Evolutionary conservation across 2,797 vertebrate genomes (phyloP), one percentile per base, ranked within the genome.

Genomic region (Micropoecilia bifurca): DNA sequence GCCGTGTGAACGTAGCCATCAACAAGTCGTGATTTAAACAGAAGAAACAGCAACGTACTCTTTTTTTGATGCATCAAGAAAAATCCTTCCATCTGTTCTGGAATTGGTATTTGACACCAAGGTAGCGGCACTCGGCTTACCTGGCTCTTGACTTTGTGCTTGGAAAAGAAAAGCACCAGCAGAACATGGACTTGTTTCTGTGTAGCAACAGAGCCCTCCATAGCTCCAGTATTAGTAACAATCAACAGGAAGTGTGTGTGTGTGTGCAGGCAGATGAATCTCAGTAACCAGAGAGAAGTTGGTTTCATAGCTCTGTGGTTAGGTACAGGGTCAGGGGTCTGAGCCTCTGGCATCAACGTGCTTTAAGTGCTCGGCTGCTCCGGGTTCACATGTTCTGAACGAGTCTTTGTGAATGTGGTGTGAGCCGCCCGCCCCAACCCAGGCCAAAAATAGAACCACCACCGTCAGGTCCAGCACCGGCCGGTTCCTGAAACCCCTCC

Each of bases 321-420:
- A 83, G 78, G 76, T 83, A 83, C 85, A 47, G 86, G 87, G 88
- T 90, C 85, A 80, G 66, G 85, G 82, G 82, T 89, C 13, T 43
- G 75, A 76, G 73, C 30, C 76, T 12, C 61, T 53, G 3, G 57
- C 57, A 77, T 85, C 82, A 75, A 73, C 12, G 47, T 36, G 71
- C 46, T 33, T 50, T n/a, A 50, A 50, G 36, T 36, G 30, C 16
- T 33, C 6, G 22, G 33, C 47, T 53, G 47, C 47, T 25, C 48
- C 6, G 4, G 9, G 3, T 25, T 25, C 20, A 53, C 16, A 39
- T 73, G 39, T 73, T 18, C 30, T 53, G 48, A 73, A 22, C 59
- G n/a, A 69, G 73, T 74, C 75, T 77, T 85, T 72, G 72, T 66
- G 63, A 83, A 73, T 9, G 79, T 36, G 71, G 80, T 50, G 74